phyloP scores from a whole-genome alignment of 2,888 invertebrate genomes.

The Sepioteuthis lessoniana region DNA sequence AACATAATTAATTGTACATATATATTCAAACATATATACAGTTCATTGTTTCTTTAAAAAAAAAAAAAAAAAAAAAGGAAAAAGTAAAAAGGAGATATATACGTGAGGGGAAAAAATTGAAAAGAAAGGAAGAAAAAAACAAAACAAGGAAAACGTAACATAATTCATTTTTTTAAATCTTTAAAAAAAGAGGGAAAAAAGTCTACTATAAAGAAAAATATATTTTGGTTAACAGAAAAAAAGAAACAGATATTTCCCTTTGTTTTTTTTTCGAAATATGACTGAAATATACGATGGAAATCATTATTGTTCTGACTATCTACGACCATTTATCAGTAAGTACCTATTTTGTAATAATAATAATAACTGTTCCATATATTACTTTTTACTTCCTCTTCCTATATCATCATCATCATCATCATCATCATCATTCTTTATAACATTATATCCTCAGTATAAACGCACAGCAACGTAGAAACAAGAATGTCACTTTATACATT shows the following conservation, averaged over 20 bases:
- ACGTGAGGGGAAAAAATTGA: background rate
- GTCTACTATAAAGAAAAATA: too few relatives aligned
- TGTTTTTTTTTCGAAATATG: background rate
- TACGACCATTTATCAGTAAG: background rate
- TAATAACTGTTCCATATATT: too few relatives aligned
- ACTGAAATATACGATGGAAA: background rate
- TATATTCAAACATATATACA: constrained; percentile 2
- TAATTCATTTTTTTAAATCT: too few relatives aligned
- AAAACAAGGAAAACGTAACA: background rate
- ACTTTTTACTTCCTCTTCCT: too few relatives aligned
- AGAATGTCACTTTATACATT: too few relatives aligned
- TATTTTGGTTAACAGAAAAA: too few relatives aligned
- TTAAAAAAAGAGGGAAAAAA: too few relatives aligned
- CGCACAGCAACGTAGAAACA: too few relatives aligned
- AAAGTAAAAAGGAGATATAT: background rate
- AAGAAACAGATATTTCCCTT: too few relatives aligned
- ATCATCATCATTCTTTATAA: too few relatives aligned
- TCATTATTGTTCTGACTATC: background rate
- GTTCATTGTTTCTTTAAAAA: background rate
- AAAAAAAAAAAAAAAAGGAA: background rate
- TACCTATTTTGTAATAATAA: background rate
- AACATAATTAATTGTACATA: background rate
- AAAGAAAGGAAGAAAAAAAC: background rate
- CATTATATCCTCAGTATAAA: too few relatives aligned
- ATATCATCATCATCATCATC: too few relatives aligned